Conservation (phyloP, 1,140 invertebrate species). For the Tetramorium simillimum region DNA sequence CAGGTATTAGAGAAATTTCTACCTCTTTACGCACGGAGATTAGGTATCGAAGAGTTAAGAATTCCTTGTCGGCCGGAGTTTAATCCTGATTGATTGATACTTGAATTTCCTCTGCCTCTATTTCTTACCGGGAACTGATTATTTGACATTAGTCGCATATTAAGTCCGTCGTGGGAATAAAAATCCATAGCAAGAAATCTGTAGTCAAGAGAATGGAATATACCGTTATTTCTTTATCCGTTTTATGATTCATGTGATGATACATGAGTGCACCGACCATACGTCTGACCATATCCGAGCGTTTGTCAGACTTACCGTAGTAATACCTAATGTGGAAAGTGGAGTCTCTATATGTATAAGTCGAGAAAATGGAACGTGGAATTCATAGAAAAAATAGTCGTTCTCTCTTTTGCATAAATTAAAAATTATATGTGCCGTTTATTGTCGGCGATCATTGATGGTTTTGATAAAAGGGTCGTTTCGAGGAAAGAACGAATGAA, state of each 20-base stretch:
- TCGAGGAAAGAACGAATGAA: slow-evolving; percentile 2
- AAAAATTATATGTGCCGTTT: neutral
- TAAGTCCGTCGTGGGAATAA: neutral
- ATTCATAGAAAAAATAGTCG: neutral
- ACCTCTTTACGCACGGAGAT: slow-evolving; percentile 31
- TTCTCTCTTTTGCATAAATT: slow-evolving; percentile 17
- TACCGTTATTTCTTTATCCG: slow-evolving; percentile 49
- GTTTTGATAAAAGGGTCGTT: neutral
- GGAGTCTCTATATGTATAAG: neutral
- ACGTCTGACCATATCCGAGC: slow-evolving; percentile 9
- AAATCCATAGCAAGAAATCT: slow-evolving; percentile 5
- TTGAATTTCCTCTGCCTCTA: neutral
- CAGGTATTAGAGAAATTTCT: slow-evolving; percentile 18
- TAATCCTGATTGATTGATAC: slow-evolving; percentile 67
- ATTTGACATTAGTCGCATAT: slow-evolving; percentile 9
- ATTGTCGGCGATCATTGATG: neutral
- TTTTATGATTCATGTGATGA: slow-evolving; percentile 26
- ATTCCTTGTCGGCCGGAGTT: slow-evolving; percentile 30
- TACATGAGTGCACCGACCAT: slow-evolving; percentile 6
- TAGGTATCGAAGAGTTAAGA: slow-evolving; percentile 18
- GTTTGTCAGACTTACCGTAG: slow-evolving; percentile 28
- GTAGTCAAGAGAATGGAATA: neutral
- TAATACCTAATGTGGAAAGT: slow-evolving; percentile 15
- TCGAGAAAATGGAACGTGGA: neutral
- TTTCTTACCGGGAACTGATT: slow-evolving; percentile 4